A percentile compares a stretch with the other conserved stretches of the same genome.
Evolutionary conservation across 2,113 vertebrate genomes (phyloP).

Genomic region (Mus musculus): DNA sequence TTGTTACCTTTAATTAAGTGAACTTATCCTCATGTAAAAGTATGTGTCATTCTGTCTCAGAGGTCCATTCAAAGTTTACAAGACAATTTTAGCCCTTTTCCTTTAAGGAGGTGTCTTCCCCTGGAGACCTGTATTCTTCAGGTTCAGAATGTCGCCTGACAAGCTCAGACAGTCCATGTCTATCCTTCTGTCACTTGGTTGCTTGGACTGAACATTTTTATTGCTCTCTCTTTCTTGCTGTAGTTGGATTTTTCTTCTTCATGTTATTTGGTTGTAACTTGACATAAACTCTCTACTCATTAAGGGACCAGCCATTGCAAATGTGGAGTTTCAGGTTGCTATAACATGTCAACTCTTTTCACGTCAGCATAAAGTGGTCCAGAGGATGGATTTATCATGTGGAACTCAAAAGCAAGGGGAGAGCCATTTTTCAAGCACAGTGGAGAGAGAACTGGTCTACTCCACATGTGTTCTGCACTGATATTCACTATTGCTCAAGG

Average conservation of each 20-base stretch:
- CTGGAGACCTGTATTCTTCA: not conserved
- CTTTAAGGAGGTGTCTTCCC: not conserved
- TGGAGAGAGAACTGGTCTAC: not conserved
- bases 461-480: not conserved
- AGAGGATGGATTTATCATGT: not conserved
- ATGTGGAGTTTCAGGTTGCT: not conserved
- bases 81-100: not conserved
- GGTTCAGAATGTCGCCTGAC: not conserved
- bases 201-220: constrained; percentile 38
- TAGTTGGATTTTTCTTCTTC: constrained; percentile 54
- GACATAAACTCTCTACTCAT: constrained; percentile 60
- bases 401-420: not conserved
- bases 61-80: not conserved
- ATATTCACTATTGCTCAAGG: not conserved
- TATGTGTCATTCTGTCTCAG: not conserved
- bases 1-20: not conserved
- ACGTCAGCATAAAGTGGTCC: not conserved
- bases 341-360: constrained; percentile 51
- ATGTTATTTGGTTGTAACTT: constrained; percentile 43
- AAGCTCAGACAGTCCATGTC: not conserved
- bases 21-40: not conserved
- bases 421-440: not conserved
- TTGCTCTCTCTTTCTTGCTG: constrained; percentile 21
- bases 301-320: not conserved
- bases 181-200: not conserved